These are phyloP conservation scores for Cygnus buccinator DNA, from an alignment of 2,113 vertebrate species.

Conservation along the genomic window DNA sequence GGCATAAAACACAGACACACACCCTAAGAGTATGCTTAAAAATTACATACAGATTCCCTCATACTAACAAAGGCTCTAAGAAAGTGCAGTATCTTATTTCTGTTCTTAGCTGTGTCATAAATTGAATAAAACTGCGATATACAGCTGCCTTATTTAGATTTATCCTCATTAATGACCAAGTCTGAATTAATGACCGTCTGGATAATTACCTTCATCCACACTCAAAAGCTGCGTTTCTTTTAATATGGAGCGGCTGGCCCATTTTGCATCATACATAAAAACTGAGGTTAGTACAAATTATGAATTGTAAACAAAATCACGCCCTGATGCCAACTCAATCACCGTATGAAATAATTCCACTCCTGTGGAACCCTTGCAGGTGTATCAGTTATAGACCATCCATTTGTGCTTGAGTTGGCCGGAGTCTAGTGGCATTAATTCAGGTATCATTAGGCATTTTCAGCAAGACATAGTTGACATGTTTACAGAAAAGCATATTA, in stretches of 20 bases:
- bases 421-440: not conserved
- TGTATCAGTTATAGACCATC: not conserved
- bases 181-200: not conserved
- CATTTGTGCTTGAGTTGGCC: not conserved
- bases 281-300: not conserved
- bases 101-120: not conserved
- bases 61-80: not conserved
- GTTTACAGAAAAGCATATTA: not conserved
- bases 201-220: not conserved
- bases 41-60: not conserved
- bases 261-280: not conserved
- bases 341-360: not conserved
- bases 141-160: not conserved
- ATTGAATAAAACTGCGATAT: not conserved
- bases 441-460: not conserved
- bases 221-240: not conserved
- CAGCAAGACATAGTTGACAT: not conserved
- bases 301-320: not conserved
- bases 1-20: not conserved
- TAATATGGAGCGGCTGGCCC: not conserved
- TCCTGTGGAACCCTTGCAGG: not conserved
- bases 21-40: not conserved
- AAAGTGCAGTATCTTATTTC: not conserved
- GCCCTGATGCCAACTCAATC: not conserved
- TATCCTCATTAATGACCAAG: not conserved